Conservation (phyloP, 2,888 invertebrate species). For the Teleogryllus oceanicus region DNA sequence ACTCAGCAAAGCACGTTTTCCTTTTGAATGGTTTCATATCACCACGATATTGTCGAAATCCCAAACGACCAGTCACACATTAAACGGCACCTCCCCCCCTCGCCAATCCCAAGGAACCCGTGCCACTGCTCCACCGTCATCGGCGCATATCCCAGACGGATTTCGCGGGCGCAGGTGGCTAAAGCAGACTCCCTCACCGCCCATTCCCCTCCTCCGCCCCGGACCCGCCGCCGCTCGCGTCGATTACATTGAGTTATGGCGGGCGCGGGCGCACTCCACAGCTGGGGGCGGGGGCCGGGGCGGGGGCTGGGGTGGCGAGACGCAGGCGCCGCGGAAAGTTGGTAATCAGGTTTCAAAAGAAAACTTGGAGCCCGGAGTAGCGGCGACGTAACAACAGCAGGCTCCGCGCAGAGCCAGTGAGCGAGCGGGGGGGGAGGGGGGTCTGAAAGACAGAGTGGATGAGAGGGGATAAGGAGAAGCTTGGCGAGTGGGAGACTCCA, state of each 20-base stretch:
- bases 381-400: background rate
- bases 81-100: too few relatives aligned
- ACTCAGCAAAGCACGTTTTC: too few relatives aligned
- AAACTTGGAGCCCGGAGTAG: background rate
- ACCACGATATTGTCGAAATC: too few relatives aligned
- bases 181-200: too few relatives aligned
- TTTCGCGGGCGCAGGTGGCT: too few relatives aligned
- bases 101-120: too few relatives aligned
- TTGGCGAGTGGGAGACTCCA: background rate
- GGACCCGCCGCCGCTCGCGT: background rate
- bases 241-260: conserved; percentile 18
- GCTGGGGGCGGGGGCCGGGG: background rate
- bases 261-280: background rate
- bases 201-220: too few relatives aligned
- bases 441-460: background rate
- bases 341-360: conserved; percentile 18
- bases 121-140: too few relatives aligned
- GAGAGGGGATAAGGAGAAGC: background rate
- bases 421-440: background rate
- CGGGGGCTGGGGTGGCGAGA: background rate
- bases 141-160: too few relatives aligned
- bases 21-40: too few relatives aligned
- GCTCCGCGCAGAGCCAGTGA: too few relatives aligned
- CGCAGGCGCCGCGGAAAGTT: background rate
- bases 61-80: too few relatives aligned